These are phyloP conservation scores for Thryonomys swinderianus DNA, from an alignment of 2,113 vertebrate genomes.

Conservation along the genomic window DNA sequence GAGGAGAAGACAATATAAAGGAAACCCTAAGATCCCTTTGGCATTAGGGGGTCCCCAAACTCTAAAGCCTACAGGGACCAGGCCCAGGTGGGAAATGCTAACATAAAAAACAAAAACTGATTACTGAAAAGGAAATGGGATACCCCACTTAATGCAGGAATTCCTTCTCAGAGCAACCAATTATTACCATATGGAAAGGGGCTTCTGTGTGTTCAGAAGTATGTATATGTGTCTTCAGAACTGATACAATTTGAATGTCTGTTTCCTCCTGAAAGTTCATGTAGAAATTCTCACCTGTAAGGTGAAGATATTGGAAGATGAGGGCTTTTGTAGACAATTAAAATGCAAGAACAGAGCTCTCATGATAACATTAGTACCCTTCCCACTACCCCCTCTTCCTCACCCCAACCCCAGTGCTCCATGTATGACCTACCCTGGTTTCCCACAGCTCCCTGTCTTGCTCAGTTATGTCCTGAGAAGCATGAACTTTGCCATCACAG, in stretches of 20 bases:
- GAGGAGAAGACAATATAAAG: neutral
- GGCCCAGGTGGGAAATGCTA: neutral
- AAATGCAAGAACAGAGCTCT: neutral
- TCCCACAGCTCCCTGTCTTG: neutral
- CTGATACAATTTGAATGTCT: neutral
- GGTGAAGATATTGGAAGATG: neutral
- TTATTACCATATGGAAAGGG: neutral
- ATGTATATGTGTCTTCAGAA: neutral
- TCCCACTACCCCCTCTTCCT: neutral
- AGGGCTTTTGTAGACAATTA: too few relatives aligned
- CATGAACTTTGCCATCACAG: neutral
- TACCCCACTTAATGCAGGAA: neutral
- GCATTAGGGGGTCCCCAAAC: neutral
- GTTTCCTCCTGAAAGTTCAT: neutral
- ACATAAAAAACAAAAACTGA: neutral
- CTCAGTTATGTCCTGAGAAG: neutral
- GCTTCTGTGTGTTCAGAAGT: neutral
- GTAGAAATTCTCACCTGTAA: neutral
- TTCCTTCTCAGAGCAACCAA: neutral
- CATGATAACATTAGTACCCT: neutral
- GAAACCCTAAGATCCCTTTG: neutral
- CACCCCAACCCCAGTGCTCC: neutral
- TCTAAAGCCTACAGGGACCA: neutral
- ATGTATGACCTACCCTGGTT: neutral
- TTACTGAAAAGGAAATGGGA: neutral